Conservation (phyloP, 2,888 invertebrate genomes). For the Melanchra persicariae region DNA sequence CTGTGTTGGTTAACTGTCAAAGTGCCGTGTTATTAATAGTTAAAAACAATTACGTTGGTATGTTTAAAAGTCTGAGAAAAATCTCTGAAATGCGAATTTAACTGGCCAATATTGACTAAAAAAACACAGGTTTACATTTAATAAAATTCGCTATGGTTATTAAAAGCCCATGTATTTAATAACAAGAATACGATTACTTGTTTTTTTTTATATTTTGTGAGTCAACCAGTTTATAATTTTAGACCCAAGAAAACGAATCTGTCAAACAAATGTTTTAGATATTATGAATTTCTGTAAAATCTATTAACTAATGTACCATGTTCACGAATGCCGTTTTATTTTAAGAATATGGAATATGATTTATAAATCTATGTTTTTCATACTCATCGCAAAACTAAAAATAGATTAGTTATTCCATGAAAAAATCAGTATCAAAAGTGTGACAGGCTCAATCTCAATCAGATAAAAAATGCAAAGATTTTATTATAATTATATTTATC, state of each 20-base stretch:
- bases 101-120: neutral
- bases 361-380: neutral
- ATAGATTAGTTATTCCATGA: neutral
- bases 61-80: slow-evolving; percentile 12
- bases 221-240: too few relatives aligned
- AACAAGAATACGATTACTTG: neutral
- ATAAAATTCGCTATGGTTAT: slow-evolving; percentile 8
- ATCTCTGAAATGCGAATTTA: neutral
- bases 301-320: too few relatives aligned
- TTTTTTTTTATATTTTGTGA: neutral
- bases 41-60: slow-evolving; percentile 11
- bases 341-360: slow-evolving; percentile 7
- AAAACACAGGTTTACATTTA: neutral
- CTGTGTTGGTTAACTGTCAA: slow-evolving; percentile 12
- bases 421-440: neutral
- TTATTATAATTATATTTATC: slow-evolving; percentile 7
- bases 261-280: neutral
- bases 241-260: too few relatives aligned
- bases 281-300: too few relatives aligned
- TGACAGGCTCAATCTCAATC: slow-evolving; percentile 2
- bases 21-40: slow-evolving; percentile 8
- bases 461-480: slow-evolving; percentile 2
- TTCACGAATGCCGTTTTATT: neutral
- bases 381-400: neutral
- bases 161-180: slow-evolving; percentile 21